Evolutionary conservation across 2,888 invertebrate genomes (phyloP).

Genomic region (Campopleginae sp.): DNA sequence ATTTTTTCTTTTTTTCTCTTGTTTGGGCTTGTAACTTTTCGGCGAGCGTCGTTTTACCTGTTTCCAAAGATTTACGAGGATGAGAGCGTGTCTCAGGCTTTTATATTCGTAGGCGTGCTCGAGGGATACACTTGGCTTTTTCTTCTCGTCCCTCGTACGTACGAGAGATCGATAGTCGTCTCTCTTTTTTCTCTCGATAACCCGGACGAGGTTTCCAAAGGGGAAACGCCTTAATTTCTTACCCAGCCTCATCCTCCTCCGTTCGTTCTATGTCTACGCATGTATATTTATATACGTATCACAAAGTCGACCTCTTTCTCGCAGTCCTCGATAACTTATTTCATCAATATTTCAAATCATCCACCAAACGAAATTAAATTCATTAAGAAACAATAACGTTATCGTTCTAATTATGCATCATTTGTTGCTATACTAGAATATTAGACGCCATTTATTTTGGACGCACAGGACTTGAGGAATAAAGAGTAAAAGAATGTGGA

Average conservation of each 20-base stretch:
- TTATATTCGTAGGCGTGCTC: constrained; percentile 58
- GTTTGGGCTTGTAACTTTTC: neutral
- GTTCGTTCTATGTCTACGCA: neutral
- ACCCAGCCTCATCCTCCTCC: constrained; percentile 30
- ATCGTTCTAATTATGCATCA: neutral
- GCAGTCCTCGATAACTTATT: constrained; percentile 9
- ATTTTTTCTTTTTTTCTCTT: too few species aligned
- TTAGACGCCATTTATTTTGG: neutral
- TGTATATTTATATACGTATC: constrained; percentile 11
- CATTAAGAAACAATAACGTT: neutral
- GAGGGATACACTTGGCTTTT: constrained; percentile 57
- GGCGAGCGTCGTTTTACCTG: neutral
- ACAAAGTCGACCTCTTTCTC: constrained; percentile 23
- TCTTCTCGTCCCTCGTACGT: constrained; percentile 54
- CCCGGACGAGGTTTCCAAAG: constrained; percentile 54
- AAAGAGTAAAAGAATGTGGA: neutral
- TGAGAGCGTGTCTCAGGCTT: constrained; percentile 37
- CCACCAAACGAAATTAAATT: neutral
- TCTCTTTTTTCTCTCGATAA: constrained; percentile 53
- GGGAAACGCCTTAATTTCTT: constrained; percentile 68
- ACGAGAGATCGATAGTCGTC: constrained; percentile 66
- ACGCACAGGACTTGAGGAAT: neutral
- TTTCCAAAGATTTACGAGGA: constrained; percentile 45
- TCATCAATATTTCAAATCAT: constrained; percentile 10
- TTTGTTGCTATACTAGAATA: neutral